Evolutionary conservation across 53 echinoderm and acorn worm genomes (phyloP).

Genomic region (Stichopus horrens): DNA sequence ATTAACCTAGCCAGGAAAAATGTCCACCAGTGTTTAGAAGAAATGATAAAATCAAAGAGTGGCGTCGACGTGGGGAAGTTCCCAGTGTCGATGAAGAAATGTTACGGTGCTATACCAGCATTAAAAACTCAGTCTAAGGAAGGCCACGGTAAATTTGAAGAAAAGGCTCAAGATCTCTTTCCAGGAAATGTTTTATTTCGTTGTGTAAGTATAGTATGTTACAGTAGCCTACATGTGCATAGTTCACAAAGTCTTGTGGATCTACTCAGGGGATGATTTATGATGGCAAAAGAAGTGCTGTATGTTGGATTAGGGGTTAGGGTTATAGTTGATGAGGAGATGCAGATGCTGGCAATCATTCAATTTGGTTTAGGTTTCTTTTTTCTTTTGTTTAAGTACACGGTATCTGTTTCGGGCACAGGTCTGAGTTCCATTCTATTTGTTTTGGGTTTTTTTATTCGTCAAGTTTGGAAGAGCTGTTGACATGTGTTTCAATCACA

Average conservation of each 20-base stretch:
- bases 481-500: too few species aligned
- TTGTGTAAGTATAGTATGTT: constrained; percentile 79
- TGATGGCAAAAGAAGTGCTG: neutral
- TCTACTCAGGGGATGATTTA: neutral
- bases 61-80: constrained; percentile 57
- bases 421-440: too few species aligned
- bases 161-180: constrained; percentile 26
- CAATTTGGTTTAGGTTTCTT: neutral
- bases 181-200: constrained; percentile 87
- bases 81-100: constrained; percentile 78
- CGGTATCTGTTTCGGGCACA: too few species aligned
- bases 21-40: constrained; percentile 73
- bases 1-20: constrained; percentile 89
- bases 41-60: constrained; percentile 26
- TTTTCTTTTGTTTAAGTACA: too few species aligned
- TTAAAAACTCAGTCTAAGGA: neutral
- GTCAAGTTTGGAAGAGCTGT: too few species aligned
- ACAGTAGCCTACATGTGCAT: too few species aligned
- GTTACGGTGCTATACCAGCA: constrained; percentile 63
- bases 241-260: too few species aligned
- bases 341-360: neutral
- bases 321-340: neutral
- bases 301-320: neutral
- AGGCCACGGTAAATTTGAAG: neutral
- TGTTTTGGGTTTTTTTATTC: too few species aligned